phyloP scores from a whole-genome alignment of 2,113 vertebrate species.

The Merops nubicus region DNA sequence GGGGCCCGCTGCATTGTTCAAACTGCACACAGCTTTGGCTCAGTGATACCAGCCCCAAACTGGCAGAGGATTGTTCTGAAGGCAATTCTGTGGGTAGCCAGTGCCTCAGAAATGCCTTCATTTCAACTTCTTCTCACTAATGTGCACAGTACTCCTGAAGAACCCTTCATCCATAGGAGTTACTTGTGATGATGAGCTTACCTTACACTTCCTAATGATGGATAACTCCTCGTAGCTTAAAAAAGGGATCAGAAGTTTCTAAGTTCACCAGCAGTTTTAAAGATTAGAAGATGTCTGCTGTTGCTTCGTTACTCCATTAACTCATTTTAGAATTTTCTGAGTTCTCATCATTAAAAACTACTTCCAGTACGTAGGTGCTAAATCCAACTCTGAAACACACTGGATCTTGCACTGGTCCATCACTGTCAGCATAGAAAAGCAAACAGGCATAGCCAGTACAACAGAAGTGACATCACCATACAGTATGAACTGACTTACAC shows the following conservation, averaged over 20 bases:
- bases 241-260: background rate
- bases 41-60: background rate
- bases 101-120: background rate
- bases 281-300: background rate
- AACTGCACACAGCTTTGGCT: background rate
- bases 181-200: background rate
- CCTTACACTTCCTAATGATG: background rate
- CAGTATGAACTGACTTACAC: background rate
- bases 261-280: background rate
- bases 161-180: background rate
- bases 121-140: background rate
- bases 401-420: background rate
- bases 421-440: background rate
- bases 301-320: background rate
- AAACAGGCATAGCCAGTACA: background rate
- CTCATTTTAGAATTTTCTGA: background rate
- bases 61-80: background rate
- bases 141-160: background rate
- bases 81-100: background rate
- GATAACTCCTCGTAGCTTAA: background rate
- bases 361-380: background rate
- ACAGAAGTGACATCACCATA: background rate
- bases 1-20: accelerated
- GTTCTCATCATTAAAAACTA: background rate
- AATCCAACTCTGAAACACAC: background rate